Percentiles rank a stretch among this genome's conserved stretches.
Evolutionary conservation across 2,113 vertebrate genomes (phyloP).

Genomic region (Cavia porcellus): DNA sequence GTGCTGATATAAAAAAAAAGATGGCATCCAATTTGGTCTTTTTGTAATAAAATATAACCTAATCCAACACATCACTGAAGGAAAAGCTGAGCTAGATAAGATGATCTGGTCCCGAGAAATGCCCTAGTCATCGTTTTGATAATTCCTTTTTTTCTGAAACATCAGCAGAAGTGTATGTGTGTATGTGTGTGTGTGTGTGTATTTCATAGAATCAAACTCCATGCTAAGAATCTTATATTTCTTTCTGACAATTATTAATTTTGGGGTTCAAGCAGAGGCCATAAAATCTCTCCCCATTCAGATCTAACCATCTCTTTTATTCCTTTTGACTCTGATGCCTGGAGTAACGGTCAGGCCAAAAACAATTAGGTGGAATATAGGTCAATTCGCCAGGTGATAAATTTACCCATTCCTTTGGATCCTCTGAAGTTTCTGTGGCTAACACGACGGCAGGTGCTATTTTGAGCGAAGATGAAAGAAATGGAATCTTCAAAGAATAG

Average conservation of each 20-base stretch:
- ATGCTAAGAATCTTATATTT: neutral
- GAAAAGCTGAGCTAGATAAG: neutral
- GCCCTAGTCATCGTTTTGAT: conserved; percentile 55
- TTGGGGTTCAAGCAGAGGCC: neutral
- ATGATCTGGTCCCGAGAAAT: conserved; percentile 56
- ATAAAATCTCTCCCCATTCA: neutral
- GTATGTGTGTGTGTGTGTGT: neutral
- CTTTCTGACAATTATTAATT: conserved; percentile 46
- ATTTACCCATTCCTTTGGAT: conserved; percentile 68
- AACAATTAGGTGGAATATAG: conserved; percentile 81
- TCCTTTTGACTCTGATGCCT: conserved; percentile 75
- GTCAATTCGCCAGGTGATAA: conserved; percentile 66
- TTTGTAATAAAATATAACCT: conserved; percentile 65
- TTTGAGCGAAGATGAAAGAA: conserved; percentile 74
- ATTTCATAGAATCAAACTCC: conserved; percentile 26
- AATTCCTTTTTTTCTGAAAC: conserved; percentile 75
- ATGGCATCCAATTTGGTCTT: conserved; percentile 59
- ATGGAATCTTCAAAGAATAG: conserved; percentile 62
- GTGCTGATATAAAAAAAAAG: neutral
- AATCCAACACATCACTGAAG: conserved; percentile 48
- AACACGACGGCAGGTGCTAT: conserved; percentile 54
- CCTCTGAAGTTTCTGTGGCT: conserved; percentile 60
- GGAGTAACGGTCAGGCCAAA: conserved; percentile 77
- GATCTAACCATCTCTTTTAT: conserved; percentile 49
- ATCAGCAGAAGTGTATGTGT: neutral